Evolutionary conservation across 1,140 invertebrate genomes (phyloP).

Genomic region (Spodoptera litura): DNA sequence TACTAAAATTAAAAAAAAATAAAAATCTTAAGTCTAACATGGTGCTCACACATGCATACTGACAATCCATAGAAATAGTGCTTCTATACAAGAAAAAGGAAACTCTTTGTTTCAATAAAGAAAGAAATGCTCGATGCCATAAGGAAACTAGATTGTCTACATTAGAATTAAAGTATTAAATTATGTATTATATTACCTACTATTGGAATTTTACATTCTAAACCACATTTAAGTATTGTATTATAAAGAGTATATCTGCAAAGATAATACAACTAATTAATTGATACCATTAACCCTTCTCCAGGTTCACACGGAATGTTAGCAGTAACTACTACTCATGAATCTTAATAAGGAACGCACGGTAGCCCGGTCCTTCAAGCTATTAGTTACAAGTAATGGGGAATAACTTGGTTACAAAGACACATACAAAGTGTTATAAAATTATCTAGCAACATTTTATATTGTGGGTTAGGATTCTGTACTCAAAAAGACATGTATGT

Average conservation of each 20-base stretch:
- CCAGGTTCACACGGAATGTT: conserved; percentile 40
- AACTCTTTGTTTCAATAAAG: too few relatives aligned
- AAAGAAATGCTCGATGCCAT: too few relatives aligned
- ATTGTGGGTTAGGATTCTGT: conserved; percentile 1
- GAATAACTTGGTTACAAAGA: conserved; percentile 37
- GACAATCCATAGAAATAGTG: too few relatives aligned
- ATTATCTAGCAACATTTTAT: conserved; percentile 17
- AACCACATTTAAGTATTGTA: conserved; percentile 36
- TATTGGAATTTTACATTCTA: too few relatives aligned
- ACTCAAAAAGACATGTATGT: too few relatives aligned
- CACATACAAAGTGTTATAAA: conserved; percentile 28
- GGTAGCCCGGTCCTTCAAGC: conserved; percentile 21
- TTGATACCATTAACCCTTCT: conserved; percentile 28
- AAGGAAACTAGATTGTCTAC: too few relatives aligned
- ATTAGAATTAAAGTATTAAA: too few relatives aligned
- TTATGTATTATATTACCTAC: too few relatives aligned
- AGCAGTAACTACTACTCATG: conserved; percentile 29
- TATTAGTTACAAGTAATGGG: conserved; percentile 40
- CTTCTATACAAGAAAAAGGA: too few relatives aligned
- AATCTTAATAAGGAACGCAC: conserved; percentile 41
- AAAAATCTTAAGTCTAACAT: too few relatives aligned
- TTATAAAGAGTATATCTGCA: conserved; percentile 15
- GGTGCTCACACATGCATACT: too few relatives aligned
- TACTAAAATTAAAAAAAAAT: too few relatives aligned
- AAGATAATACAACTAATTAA: conserved; percentile 34